These are phyloP conservation scores for Tragelaphus scriptus DNA, from an alignment of 2,113 vertebrate species.

Conservation along the genomic window DNA sequence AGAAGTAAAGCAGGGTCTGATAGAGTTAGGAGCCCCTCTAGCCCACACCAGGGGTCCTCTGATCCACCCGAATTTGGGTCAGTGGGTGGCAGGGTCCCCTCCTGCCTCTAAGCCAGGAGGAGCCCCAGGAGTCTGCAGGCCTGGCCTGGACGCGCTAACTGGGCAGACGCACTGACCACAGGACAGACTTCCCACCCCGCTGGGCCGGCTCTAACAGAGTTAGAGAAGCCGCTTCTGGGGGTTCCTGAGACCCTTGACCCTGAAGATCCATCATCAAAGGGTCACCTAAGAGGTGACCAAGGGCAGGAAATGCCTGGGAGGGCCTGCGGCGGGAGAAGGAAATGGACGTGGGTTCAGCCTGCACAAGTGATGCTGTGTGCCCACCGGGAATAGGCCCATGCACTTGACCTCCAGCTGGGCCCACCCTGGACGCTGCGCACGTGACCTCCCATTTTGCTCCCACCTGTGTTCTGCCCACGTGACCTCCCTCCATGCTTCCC, in stretches of 20 bases:
- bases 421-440: background rate
- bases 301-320: background rate
- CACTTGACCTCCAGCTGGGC: background rate
- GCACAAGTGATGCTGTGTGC: fast-evolving
- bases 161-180: background rate
- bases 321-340: background rate
- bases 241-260: background rate
- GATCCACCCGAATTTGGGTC: background rate
- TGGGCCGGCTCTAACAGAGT: too few relatives aligned
- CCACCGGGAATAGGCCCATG: fast-evolving
- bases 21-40: background rate
- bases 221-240: background rate
- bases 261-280: background rate
- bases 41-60: background rate
- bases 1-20: background rate
- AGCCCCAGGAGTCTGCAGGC: background rate
- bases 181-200: background rate
- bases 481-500: background rate
- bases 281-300: background rate
- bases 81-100: background rate
- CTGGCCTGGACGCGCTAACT: background rate
- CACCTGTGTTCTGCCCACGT: background rate
- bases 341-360: background rate
- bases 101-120: background rate
- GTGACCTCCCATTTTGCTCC: background rate